Conservation (phyloP, 2,888 invertebrate species). For the Xestia c-nigrum region DNA sequence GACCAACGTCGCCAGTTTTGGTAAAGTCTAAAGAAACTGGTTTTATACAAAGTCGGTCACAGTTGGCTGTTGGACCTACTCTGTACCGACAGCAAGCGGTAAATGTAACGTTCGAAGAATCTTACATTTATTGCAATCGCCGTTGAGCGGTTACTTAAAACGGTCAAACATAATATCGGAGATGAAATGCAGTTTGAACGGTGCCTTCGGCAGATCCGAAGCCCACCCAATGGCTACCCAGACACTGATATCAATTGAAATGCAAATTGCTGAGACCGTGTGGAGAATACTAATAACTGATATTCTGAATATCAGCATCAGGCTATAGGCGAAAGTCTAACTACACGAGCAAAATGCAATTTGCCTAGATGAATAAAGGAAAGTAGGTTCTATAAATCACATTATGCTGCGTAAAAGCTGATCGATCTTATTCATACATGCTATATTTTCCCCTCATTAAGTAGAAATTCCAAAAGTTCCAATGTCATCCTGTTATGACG, state of each 20-base stretch:
- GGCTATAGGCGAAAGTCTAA: slow-evolving; percentile 53
- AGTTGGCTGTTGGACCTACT: slow-evolving; percentile 53
- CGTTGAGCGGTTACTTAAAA: slow-evolving; percentile 61
- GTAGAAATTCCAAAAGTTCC: slow-evolving; percentile 40
- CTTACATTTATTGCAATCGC: slow-evolving; percentile 62
- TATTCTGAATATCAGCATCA: slow-evolving; percentile 39
- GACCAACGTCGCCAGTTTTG: slow-evolving; percentile 72
- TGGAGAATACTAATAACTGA: slow-evolving; percentile 45
- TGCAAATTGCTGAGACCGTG: slow-evolving; percentile 58
- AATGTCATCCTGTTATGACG: slow-evolving; percentile 25
- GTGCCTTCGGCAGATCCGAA: slow-evolving; percentile 43
- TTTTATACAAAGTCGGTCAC: slow-evolving; percentile 77
- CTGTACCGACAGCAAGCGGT: slow-evolving; percentile 66
- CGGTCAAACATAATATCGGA: slow-evolving; percentile 52
- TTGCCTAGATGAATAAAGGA: slow-evolving; percentile 61
- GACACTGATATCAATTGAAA: slow-evolving; percentile 57
- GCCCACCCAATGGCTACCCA: slow-evolving; percentile 46
- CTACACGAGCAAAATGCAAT: slow-evolving; percentile 54
- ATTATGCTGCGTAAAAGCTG: slow-evolving; percentile 50
- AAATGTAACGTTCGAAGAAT: slow-evolving; percentile 67
- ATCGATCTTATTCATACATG: slow-evolving; percentile 42
- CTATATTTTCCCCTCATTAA: slow-evolving; percentile 46
- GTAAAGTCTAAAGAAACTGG: slow-evolving; percentile 79
- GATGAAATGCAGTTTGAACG: slow-evolving; percentile 63
- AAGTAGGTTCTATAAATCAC: slow-evolving; percentile 62